These are phyloP conservation scores for Torymus auratus DNA, from an alignment of 2,888 invertebrate species.

Conservation along the genomic window DNA sequence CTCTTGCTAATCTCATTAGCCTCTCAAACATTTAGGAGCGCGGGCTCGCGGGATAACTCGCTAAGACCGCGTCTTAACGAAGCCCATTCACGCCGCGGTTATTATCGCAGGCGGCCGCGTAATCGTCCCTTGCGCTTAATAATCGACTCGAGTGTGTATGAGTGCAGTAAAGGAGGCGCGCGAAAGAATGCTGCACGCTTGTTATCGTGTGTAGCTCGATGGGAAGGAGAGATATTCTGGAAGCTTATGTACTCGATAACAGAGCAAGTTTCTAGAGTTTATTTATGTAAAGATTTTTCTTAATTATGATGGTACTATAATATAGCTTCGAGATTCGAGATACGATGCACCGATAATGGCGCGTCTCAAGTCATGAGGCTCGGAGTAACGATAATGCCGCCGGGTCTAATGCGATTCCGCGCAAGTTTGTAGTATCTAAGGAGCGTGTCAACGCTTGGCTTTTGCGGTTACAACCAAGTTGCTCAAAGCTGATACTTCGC, in stretches of 20 bases:
- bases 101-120: slow-evolving; percentile 71
- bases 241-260: too few species aligned
- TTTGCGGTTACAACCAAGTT: too few species aligned
- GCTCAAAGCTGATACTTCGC: too few species aligned
- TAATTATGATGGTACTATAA: too few species aligned
- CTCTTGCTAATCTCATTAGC: slow-evolving; percentile 17
- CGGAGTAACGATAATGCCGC: slow-evolving; percentile 42
- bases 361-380: slow-evolving; percentile 48
- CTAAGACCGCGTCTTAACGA: slow-evolving; percentile 69
- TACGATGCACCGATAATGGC: slow-evolving; percentile 23
- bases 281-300: too few species aligned
- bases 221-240: too few species aligned
- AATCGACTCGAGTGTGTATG: slow-evolving; percentile 17
- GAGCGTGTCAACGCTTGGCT: too few species aligned
- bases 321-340: slow-evolving; percentile 50
- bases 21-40: slow-evolving; percentile 40
- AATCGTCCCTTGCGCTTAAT: slow-evolving; percentile 66
- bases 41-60: slow-evolving; percentile 53
- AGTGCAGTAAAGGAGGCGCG: background rate
- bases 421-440: background rate
- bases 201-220: too few species aligned
- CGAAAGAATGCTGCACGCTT: too few species aligned
- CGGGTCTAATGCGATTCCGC: slow-evolving; percentile 45
- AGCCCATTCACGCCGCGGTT: slow-evolving; percentile 73
- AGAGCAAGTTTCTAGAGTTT: too few species aligned